Base-by-base conservation (phyloP, 2,888 invertebrate genomes). In the Calliopum simillimum region DNA sequence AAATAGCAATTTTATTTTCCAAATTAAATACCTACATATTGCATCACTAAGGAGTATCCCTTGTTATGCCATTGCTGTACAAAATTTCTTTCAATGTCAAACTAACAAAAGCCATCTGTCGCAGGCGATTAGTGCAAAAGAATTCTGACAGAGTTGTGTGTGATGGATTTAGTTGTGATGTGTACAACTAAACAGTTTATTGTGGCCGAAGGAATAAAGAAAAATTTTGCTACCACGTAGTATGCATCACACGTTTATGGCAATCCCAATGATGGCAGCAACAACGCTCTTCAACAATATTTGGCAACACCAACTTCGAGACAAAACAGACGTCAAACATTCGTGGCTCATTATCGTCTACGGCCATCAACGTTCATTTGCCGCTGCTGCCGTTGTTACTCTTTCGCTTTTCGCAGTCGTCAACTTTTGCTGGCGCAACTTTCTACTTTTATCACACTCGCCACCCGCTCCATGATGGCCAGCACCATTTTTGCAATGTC, bases 301-400 rank as follows among this genome's bases (percentile, higher is more conserved):
- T 47, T 55, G 44, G 44, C 47, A 56, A 46, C 23, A 44, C 66
- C 58, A 49, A 43, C 25, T 19, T 62, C 55, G 56, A 41, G 49
- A 69, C 69, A 33, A 33, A 33, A 33, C 33, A 33, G 33, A 33
- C 63, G 69, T 69, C 69, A 63, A 63, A 55, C 56, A 62, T 56
- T 69, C 56, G 44, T 68, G 68, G 68, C 63, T 69, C 69, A 56
- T 62, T 69, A 63, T 63, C 47, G 55, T 69, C 49, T 16, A 33
- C 61, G 51, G 23, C 23, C 65, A 33, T 12, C 55, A 46, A 25
- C 55, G 21, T 56, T 19, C 53, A 61, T 44, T 16, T 43, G 19
- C 19, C 43, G 16, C 41, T 16, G 43, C 62, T 25, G 19, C 23
- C 21, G 62, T n/a, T 33, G 49, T 25, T 33, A 33, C 33, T 33